Conservation (phyloP, 2,888 invertebrate genomes). For the Cryptocephalus primarius region DNA sequence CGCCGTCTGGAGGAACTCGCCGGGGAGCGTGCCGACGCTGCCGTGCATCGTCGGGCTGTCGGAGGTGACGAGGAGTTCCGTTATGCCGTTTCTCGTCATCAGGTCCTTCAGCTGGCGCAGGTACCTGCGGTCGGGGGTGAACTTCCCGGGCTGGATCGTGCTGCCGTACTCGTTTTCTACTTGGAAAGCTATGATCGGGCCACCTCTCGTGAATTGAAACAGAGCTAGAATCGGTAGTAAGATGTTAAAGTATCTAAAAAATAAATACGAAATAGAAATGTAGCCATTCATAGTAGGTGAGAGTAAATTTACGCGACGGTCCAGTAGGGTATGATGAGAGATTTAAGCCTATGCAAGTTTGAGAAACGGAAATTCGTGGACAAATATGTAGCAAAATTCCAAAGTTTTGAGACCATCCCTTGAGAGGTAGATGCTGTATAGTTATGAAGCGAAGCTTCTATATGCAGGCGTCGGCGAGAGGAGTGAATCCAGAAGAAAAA, state of each 20-base stretch:
- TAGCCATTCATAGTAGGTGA: too few relatives aligned
- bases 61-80: conserved; percentile 43
- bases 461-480: too few relatives aligned
- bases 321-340: too few relatives aligned
- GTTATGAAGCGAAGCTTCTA: too few relatives aligned
- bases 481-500: too few relatives aligned
- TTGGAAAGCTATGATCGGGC: conserved; percentile 79
- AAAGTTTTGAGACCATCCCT: too few relatives aligned
- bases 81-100: conserved; percentile 30
- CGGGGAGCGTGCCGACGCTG: conserved; percentile 32
- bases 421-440: too few relatives aligned
- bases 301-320: too few relatives aligned
- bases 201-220: conserved; percentile 62
- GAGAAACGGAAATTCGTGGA: too few relatives aligned
- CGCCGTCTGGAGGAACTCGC: conserved; percentile 40
- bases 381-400: too few relatives aligned
- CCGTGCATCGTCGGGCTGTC: conserved; percentile 34
- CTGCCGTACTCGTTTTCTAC: conserved; percentile 61
- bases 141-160: conserved; percentile 18
- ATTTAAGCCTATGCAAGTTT: too few relatives aligned
- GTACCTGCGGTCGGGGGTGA: conserved; percentile 18
- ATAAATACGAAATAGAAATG: background rate
- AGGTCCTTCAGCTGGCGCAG: conserved; percentile 32
- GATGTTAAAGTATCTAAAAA: conserved; percentile 20
- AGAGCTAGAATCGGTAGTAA: conserved; percentile 41